Evolutionary conservation across 64 coral and sea anemone species (phyloP).

Genomic region (Porites lutea): DNA sequence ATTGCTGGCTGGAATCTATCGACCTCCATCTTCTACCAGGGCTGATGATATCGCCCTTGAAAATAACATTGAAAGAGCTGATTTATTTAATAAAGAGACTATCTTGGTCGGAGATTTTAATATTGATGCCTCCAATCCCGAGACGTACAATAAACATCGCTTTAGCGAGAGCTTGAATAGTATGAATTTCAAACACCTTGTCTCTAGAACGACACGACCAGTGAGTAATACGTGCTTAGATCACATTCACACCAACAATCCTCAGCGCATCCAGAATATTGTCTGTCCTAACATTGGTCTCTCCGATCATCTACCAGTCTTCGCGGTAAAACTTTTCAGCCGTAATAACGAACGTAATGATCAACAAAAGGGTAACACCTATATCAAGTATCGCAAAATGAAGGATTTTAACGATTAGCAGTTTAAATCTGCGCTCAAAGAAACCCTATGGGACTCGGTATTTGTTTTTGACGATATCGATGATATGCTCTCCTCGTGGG

Average conservation of each 20-base stretch:
- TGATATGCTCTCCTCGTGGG: slow-evolving; percentile 20
- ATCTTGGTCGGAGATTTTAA: slow-evolving; percentile 14
- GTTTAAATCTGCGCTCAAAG: background rate
- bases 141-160: slow-evolving; percentile 29
- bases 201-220: slow-evolving; percentile 57
- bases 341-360: slow-evolving; percentile 45
- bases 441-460: slow-evolving; percentile 12
- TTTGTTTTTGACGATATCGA: slow-evolving; percentile 43
- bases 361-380: background rate
- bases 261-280: slow-evolving; percentile 50
- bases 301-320: slow-evolving; percentile 59
- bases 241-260: slow-evolving; percentile 72
- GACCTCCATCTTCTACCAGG: background rate
- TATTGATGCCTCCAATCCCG: background rate
- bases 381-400: slow-evolving; percentile 26
- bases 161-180: slow-evolving; percentile 50
- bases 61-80: background rate
- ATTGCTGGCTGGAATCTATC: background rate
- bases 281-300: slow-evolving; percentile 56
- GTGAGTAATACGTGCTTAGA: slow-evolving; percentile 71
- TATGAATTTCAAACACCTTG: slow-evolving; percentile 84
- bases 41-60: background rate
- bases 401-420: background rate
- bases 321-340: no score
- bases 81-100: slow-evolving; percentile 30